phyloP scores from a whole-genome alignment of 2,113 vertebrate species.

The Boulengeromyrus knoepffleri region DNA sequence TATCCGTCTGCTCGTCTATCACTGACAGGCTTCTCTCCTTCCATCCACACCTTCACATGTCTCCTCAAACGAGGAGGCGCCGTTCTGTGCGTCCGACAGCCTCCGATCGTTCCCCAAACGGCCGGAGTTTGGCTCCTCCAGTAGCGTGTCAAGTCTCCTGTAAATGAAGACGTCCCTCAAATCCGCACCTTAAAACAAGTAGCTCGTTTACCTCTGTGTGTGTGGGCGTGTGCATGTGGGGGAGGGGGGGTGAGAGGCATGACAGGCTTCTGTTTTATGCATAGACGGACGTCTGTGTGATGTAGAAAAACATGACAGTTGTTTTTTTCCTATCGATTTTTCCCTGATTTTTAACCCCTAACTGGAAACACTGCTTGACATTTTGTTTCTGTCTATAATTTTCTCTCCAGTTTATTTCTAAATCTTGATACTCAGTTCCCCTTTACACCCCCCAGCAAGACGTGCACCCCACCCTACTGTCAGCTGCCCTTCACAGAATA shows the following conservation, averaged over 20 bases:
- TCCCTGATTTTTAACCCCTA: neutral
- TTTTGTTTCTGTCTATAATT: neutral
- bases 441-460: neutral
- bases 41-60: neutral
- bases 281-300: neutral
- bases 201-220: neutral
- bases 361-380: neutral
- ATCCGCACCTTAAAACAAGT: neutral
- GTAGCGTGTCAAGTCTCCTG: neutral
- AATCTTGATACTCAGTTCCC: neutral
- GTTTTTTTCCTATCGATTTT: neutral
- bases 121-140: neutral
- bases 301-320: neutral
- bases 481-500: conserved; percentile 2
- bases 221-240: neutral
- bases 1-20: neutral
- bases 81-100: neutral
- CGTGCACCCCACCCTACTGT: neutral
- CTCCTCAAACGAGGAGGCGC: neutral
- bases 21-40: neutral
- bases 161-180: neutral
- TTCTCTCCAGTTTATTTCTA: neutral
- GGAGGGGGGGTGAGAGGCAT: neutral
- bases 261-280: neutral
- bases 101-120: too few species aligned